A percentile compares a stretch with the other conserved stretches of the same genome.
Evolutionary conservation across 2,113 vertebrate genomes (phyloP).

Genomic region (Oncorhynchus nerka): DNA sequence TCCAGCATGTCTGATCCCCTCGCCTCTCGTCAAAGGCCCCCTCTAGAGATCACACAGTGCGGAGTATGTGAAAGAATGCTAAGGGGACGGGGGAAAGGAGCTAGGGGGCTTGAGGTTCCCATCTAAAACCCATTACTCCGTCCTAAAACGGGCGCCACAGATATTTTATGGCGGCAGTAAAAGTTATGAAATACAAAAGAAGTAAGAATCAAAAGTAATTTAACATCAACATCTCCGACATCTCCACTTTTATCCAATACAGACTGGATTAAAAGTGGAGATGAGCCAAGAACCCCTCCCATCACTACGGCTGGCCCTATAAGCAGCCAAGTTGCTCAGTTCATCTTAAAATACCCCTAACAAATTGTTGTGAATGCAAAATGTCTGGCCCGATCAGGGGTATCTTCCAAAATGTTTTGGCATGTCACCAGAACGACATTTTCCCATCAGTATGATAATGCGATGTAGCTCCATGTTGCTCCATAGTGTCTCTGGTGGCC

Average conservation of each 20-base stretch:
- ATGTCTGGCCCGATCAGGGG: constrained; percentile 43
- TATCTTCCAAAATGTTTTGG: constrained; percentile 45
- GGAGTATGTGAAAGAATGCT: constrained; percentile 73
- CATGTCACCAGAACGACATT: constrained; percentile 33
- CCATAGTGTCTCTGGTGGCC: no score
- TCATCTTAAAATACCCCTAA: constrained; percentile 42
- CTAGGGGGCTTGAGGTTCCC: constrained; percentile 51
- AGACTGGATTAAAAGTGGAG: constrained; percentile 29
- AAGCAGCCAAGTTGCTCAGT: background rate
- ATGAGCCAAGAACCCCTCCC: constrained; percentile 46
- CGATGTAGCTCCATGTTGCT: no score
- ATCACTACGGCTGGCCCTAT: constrained; percentile 1
- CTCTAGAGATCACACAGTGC: constrained; percentile 55
- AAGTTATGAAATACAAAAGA: constrained; percentile 19
- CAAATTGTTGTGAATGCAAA: constrained; percentile 50
- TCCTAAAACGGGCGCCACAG: background rate
- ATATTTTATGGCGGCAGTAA: constrained; percentile 31
- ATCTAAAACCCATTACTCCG: constrained; percentile 16
- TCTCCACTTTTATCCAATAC: constrained; percentile 13
- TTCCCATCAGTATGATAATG: background rate
- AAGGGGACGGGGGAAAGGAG: constrained; percentile 27
- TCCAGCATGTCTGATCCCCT: constrained; percentile 44
- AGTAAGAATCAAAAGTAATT: constrained; percentile 28
- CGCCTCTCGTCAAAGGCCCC: constrained; percentile 42
- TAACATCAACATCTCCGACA: background rate